These are phyloP conservation scores for Erynnis tages DNA, from an alignment of 2,888 invertebrate genomes.

Conservation along the genomic window DNA sequence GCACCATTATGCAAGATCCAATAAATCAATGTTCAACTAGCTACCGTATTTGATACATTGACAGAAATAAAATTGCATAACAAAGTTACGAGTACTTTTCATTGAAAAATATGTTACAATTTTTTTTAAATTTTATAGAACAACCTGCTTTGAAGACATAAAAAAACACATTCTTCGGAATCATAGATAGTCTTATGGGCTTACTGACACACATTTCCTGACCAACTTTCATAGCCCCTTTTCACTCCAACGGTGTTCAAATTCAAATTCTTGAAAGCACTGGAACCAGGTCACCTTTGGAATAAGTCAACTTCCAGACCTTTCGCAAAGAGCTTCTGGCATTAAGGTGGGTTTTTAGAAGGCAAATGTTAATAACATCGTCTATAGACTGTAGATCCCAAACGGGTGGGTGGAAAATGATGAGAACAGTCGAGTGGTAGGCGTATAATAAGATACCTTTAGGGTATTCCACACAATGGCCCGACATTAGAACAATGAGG, in stretches of 20 bases:
- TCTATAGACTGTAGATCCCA: neutral
- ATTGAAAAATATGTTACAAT: too few species aligned
- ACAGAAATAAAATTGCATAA: too few species aligned
- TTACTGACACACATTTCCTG: slow-evolving; percentile 23
- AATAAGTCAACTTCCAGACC: slow-evolving; percentile 22
- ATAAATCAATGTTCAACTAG: too few species aligned
- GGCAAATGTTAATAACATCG: slow-evolving; percentile 25
- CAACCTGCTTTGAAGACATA: too few species aligned
- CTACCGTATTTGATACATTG: too few species aligned
- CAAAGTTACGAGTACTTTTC: too few species aligned
- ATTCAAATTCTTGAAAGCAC: slow-evolving; percentile 23
- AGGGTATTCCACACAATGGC: slow-evolving; percentile 11
- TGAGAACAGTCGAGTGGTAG: neutral
- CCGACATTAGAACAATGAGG: slow-evolving; percentile 46
- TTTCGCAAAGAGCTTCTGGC: slow-evolving; percentile 22
- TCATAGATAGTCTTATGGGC: too few species aligned
- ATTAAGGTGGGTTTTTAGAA: slow-evolving; percentile 19
- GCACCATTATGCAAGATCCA: too few species aligned
- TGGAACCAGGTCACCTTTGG: slow-evolving; percentile 24
- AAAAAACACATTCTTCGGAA: too few species aligned
- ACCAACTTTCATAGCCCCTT: slow-evolving; percentile 18
- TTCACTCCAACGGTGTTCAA: slow-evolving; percentile 22
- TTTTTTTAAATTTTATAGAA: too few species aligned
- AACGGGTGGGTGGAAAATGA: slow-evolving; percentile 5
- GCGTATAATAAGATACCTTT: slow-evolving; percentile 11